These are phyloP conservation scores for Trematomus bernacchii DNA, from an alignment of 2,797 vertebrate species.

Conservation along the genomic window DNA sequence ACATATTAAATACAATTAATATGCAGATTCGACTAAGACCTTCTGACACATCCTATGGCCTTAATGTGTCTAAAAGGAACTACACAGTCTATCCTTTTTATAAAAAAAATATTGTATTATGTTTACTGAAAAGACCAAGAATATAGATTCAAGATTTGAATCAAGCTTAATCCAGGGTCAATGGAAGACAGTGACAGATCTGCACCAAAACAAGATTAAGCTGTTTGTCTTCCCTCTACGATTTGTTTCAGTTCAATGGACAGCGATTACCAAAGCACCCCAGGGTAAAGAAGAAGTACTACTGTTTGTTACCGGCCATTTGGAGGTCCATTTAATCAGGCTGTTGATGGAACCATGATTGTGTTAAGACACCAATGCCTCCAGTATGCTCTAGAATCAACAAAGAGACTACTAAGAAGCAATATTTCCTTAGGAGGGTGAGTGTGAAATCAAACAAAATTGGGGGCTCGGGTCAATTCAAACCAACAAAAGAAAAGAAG, in stretches of 20 bases:
- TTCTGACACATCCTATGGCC: constrained; percentile 16
- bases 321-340: background rate
- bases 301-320: constrained; percentile 13
- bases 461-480: constrained; percentile 6
- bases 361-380: constrained; percentile 15
- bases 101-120: too few relatives aligned
- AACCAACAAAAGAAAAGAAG: constrained; percentile 16
- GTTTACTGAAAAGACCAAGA: background rate
- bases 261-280: background rate
- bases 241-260: background rate
- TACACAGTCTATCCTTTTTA: background rate
- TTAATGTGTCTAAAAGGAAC: background rate
- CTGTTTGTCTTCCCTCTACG: background rate
- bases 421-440: background rate
- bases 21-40: constrained; percentile 30
- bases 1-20: constrained; percentile 25
- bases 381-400: constrained; percentile 20
- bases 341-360: background rate
- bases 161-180: background rate
- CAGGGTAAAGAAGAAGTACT: background rate
- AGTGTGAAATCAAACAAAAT: constrained; percentile 33
- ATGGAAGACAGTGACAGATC: background rate
- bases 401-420: constrained; percentile 17
- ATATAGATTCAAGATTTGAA: background rate
- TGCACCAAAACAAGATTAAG: background rate